Evolutionary conservation across 2,113 vertebrate genomes (phyloP).

Genomic region (Edolisoma coerulescens): DNA sequence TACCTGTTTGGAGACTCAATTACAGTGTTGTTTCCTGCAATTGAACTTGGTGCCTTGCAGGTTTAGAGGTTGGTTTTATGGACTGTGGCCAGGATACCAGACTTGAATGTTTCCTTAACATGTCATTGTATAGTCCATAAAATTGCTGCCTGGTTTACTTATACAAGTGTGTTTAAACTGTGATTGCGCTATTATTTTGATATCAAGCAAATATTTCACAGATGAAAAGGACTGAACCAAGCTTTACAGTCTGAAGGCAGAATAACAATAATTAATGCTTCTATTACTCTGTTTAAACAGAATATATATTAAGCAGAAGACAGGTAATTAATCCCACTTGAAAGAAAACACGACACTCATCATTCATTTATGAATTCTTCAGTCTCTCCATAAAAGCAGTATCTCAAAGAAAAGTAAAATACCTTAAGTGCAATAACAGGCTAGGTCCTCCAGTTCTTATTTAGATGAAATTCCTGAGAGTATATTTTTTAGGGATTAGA

Average conservation of each 20-base stretch:
- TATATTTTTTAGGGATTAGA: neutral
- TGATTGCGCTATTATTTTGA: slow-evolving; percentile 10
- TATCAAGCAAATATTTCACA: slow-evolving; percentile 17
- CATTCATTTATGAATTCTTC: slow-evolving; percentile 37
- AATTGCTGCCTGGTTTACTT: neutral
- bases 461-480: neutral
- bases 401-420: slow-evolving; percentile 15
- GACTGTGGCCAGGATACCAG: neutral
- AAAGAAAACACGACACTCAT: slow-evolving; percentile 6
- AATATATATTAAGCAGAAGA: slow-evolving; percentile 41
- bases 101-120: neutral
- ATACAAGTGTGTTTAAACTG: neutral
- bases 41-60: neutral
- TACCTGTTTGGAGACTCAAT: neutral
- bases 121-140: slow-evolving; percentile 10
- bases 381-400: neutral
- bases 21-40: neutral
- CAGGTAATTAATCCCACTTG: slow-evolving; percentile 58
- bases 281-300: slow-evolving; percentile 42
- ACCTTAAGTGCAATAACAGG: neutral
- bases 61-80: neutral
- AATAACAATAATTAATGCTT: slow-evolving; percentile 59
- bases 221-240: neutral
- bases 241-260: neutral
- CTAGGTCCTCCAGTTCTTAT: neutral